phyloP scores from a whole-genome alignment of 1,140 invertebrate genomes.

The Mamestra configurata region DNA sequence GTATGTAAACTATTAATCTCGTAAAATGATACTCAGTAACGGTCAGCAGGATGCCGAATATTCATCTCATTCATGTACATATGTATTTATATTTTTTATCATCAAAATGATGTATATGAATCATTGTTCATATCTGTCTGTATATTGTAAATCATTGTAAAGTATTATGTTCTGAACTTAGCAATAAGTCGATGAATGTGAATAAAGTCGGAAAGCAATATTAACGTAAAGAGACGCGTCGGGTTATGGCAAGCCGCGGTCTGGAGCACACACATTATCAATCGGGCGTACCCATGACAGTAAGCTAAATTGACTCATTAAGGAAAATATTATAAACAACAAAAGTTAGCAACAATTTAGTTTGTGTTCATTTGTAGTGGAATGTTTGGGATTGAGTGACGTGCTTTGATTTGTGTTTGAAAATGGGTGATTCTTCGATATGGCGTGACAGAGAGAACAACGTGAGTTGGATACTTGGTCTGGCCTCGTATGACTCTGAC shows the following conservation, averaged over 20 bases:
- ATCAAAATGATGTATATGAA: conserved; percentile 20
- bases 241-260: conserved; percentile 39
- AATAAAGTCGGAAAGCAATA: conserved; percentile 61
- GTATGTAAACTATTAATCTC: conserved; percentile 31
- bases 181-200: conserved; percentile 20
- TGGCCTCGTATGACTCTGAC: conserved; percentile 61
- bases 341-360: conserved; percentile 46
- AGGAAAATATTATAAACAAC: conserved; percentile 59
- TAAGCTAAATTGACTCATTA: conserved; percentile 65
- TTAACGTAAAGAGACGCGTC: conserved; percentile 46
- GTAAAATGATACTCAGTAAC: conserved; percentile 36
- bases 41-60: conserved; percentile 14
- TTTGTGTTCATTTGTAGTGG: conserved; percentile 55
- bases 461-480: conserved; percentile 57
- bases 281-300: conserved; percentile 53
- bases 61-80: conserved; percentile 21
- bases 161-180: conserved; percentile 22
- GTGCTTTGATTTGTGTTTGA: conserved; percentile 51
- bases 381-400: conserved; percentile 57
- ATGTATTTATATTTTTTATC: conserved; percentile 29
- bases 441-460: conserved; percentile 58
- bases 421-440: conserved; percentile 65
- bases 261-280: conserved; percentile 59
- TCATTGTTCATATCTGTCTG: conserved; percentile 17
- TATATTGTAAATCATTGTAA: conserved; percentile 11